Evolutionary conservation across 2,888 invertebrate species (phyloP).

Genomic region (Drosophila pseudotalamancana): DNA sequence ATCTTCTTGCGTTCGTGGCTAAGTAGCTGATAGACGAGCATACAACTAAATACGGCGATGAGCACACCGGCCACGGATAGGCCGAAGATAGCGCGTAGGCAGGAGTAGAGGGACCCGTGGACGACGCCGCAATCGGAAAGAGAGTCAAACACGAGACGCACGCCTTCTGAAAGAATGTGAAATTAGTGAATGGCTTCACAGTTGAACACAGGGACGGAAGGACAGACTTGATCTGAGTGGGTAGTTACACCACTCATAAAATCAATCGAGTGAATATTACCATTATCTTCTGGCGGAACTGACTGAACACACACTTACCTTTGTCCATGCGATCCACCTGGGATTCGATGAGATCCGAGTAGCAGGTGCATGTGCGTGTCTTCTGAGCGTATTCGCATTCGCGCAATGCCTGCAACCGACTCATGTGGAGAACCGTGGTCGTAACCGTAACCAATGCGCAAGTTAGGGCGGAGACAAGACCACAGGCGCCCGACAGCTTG

Average conservation of each 20-base stretch:
- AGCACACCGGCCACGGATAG: conserved; percentile 95
- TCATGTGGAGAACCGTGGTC: conserved; percentile 96
- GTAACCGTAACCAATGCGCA: conserved; percentile 94
- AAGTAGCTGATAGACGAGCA: conserved; percentile 95
- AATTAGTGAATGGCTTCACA: not conserved
- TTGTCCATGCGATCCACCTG: conserved; percentile 85
- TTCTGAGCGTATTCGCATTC: conserved; percentile 94
- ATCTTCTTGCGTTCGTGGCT: conserved; percentile 97
- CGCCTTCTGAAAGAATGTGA: conserved; percentile 85
- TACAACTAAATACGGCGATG: conserved; percentile 95
- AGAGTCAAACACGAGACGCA: conserved; percentile 93
- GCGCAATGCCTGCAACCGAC: conserved; percentile 92
- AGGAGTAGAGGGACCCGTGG: conserved; percentile 94
- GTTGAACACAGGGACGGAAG: not conserved
- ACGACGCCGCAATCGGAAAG: conserved; percentile 95
- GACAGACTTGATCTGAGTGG: too few species aligned
- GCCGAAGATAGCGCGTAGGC: conserved; percentile 95
- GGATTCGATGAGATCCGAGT: conserved; percentile 89
- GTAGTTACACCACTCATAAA: too few species aligned
- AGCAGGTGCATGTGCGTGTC: conserved; percentile 91
- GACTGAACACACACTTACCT: conserved; percentile 68
- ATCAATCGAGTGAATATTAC: too few species aligned
- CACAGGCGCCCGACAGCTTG: conserved; percentile 94
- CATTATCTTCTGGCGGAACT: too few species aligned
- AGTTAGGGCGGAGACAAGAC: conserved; percentile 93